Evolutionary conservation across 1,140 invertebrate genomes (phyloP).

Genomic region (Drosophila sp.): DNA sequence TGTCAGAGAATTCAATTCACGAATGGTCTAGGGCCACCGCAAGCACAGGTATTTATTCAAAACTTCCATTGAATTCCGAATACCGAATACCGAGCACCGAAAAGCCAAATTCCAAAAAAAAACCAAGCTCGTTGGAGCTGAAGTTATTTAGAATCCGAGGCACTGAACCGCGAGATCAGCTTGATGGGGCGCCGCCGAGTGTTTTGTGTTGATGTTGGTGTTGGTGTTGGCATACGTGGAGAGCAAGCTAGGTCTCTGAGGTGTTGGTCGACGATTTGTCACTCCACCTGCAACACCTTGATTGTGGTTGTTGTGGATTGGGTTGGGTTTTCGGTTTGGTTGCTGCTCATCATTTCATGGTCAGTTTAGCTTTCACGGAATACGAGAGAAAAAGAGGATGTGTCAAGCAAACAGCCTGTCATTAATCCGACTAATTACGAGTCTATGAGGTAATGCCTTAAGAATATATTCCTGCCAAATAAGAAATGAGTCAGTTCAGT

Average conservation of each 20-base stretch:
- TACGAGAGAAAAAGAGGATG: conserved; percentile 51
- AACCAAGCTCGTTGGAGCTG: conserved; percentile 28
- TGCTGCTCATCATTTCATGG: conserved; percentile 63
- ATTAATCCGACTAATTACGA: conserved; percentile 60
- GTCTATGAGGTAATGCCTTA: conserved; percentile 60
- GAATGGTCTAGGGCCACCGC: conserved; percentile 53
- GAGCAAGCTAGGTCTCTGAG: conserved; percentile 11
- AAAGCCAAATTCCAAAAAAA: neutral
- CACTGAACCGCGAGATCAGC: conserved; percentile 40
- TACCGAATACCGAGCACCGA: too few species aligned
- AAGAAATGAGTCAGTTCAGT: conserved; percentile 36
- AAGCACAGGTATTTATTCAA: conserved; percentile 63
- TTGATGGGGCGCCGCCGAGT: conserved; percentile 15
- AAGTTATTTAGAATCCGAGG: conserved; percentile 49
- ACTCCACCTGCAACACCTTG: conserved; percentile 77
- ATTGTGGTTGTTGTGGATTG: conserved; percentile 10
- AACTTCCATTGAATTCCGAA: conserved; percentile 37
- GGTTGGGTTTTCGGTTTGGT: conserved; percentile 24
- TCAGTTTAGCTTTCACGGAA: conserved; percentile 75
- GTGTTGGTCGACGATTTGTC: conserved; percentile 61
- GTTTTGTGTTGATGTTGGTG: conserved; percentile 34
- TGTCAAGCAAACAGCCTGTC: conserved; percentile 43
- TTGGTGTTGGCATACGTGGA: conserved; percentile 55
- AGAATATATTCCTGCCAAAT: conserved; percentile 44
- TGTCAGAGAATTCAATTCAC: conserved; percentile 49